Percentiles rank a stretch among this genome's conserved stretches.
phyloP scores from a whole-genome alignment of 30 jellyfish, hydroid and myxozoan genomes.

The Aurelia aurita complex sp. Pacific region DNA sequence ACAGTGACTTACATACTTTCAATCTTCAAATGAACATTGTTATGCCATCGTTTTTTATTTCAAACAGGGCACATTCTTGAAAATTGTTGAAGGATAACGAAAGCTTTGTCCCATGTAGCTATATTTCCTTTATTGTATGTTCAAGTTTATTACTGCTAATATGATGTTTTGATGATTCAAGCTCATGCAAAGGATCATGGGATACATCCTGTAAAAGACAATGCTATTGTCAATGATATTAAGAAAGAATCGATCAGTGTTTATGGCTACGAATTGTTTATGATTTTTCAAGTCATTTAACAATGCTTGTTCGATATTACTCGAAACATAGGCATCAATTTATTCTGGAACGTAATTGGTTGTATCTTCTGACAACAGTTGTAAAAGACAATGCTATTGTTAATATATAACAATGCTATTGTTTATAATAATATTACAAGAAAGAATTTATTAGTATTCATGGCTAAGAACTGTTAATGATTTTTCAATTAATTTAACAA shows the following conservation, averaged over 20 bases:
- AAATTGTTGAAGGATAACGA: too few relatives aligned
- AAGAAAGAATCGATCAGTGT: slow-evolving; percentile 50
- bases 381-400: too few relatives aligned
- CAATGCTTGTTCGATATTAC: slow-evolving; percentile 44
- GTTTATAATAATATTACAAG: slow-evolving; percentile 25
- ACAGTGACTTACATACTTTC: too few relatives aligned
- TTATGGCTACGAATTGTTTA: slow-evolving; percentile 62
- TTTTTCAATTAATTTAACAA: slow-evolving; percentile 43
- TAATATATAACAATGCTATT: slow-evolving; percentile 58
- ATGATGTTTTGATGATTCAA: too few relatives aligned
- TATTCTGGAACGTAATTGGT: slow-evolving; percentile 15
- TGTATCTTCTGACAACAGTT: slow-evolving; percentile 67
- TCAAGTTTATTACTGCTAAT: too few relatives aligned
- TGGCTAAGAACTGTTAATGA: slow-evolving; percentile 61
- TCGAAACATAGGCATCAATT: slow-evolving; percentile 50
- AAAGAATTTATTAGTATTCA: slow-evolving; percentile 62
- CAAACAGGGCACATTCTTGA: too few relatives aligned
- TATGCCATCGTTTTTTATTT: too few relatives aligned
- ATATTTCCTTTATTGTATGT: too few relatives aligned
- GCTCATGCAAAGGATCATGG: too few relatives aligned
- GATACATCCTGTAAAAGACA: slow-evolving; percentile 50
- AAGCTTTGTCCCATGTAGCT: too few relatives aligned
- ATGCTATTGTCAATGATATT: slow-evolving; percentile 35
- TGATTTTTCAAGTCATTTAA: slow-evolving; percentile 45
- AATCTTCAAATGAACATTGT: too few relatives aligned